Conservation (phyloP, 2,797 vertebrate genomes). For the Hafferia zeledoni region DNA sequence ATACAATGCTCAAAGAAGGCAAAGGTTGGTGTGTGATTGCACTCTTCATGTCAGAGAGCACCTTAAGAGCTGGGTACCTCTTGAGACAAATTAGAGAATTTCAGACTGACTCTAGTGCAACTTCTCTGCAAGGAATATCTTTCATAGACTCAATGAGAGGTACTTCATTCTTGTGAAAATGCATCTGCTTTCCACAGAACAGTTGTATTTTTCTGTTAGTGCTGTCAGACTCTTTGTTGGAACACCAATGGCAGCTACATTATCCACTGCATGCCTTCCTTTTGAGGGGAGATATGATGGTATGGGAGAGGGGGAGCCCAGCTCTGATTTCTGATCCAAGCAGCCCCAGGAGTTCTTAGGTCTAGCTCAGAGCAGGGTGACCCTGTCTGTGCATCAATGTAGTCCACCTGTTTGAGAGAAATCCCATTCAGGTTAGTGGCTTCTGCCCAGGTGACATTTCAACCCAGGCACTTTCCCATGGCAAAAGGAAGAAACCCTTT, state of each 20-base stretch:
- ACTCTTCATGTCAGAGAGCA: not conserved
- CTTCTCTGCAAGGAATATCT: not conserved
- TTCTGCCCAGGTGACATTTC: not conserved
- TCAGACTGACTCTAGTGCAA: not conserved
- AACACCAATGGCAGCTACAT: not conserved
- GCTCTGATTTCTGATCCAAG: not conserved
- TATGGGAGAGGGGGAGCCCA: not conserved
- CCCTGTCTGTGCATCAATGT: not conserved
- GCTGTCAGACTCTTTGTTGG: not conserved
- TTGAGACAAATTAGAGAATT: constrained; percentile 8
- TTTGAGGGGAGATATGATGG: not conserved
- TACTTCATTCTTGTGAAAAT: not conserved
- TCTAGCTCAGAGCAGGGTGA: not conserved
- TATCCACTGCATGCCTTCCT: not conserved
- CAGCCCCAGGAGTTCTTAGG: not conserved
- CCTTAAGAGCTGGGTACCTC: not conserved
- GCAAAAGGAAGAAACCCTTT: not conserved
- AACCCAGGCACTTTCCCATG: not conserved
- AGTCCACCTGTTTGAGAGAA: not conserved
- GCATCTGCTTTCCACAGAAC: not conserved
- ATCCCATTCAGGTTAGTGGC: not conserved
- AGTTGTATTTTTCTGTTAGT: not conserved
- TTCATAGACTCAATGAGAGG: not conserved
- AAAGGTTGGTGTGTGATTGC: not conserved
- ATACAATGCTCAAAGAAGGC: not conserved